Evolutionary conservation across 53 echinoderm and acorn worm genomes (phyloP).

Genomic region (Holothuria scabra): DNA sequence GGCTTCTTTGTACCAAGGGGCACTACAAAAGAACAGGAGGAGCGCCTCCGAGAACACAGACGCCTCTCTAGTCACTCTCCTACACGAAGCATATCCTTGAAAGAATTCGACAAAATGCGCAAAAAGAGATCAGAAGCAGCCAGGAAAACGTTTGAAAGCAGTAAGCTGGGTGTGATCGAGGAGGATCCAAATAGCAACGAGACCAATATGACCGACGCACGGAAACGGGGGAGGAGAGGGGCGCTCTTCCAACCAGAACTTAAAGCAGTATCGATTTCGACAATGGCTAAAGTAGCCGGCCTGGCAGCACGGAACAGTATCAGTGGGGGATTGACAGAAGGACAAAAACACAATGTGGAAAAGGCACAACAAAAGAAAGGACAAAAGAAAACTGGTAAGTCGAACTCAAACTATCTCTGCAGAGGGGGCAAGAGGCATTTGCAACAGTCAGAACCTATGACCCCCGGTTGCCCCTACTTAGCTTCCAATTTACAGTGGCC

Average conservation of each 20-base stretch:
- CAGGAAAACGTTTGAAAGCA: slow-evolving; percentile 52
- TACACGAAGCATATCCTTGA: slow-evolving; percentile 80
- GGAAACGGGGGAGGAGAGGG: slow-evolving; percentile 62
- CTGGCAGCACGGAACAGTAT: neutral
- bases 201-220: slow-evolving; percentile 14
- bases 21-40: slow-evolving; percentile 77
- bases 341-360: neutral
- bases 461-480: no score
- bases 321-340: no score
- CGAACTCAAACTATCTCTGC: no score
- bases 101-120: slow-evolving; percentile 82
- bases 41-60: slow-evolving; percentile 67
- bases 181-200: slow-evolving; percentile 38
- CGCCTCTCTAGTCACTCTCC: slow-evolving; percentile 49
- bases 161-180: neutral
- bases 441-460: no score
- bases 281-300: slow-evolving; percentile 40
- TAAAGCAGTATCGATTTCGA: slow-evolving; percentile 37
- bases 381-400: neutral
- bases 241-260: slow-evolving; percentile 52
- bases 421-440: no score
- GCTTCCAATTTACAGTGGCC: no score
- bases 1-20: slow-evolving; percentile 82
- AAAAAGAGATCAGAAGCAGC: slow-evolving; percentile 49
- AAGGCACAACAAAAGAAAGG: slow-evolving; percentile 3